These are phyloP conservation scores for Micromys minutus DNA, from an alignment of 2,113 vertebrate genomes.

Conservation along the genomic window DNA sequence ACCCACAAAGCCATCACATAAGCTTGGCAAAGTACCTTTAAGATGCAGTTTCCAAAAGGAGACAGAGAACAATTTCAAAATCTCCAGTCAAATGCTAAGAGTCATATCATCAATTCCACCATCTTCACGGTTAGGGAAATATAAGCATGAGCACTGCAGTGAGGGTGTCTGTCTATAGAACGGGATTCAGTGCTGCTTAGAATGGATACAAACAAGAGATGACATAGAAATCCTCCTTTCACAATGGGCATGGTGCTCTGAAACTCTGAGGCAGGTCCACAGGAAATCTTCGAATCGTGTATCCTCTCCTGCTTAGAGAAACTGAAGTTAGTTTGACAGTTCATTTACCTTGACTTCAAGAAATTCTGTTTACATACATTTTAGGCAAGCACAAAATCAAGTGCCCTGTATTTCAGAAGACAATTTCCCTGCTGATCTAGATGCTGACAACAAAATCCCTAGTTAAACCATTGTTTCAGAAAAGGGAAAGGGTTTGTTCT, in stretches of 20 bases:
- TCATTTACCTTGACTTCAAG: neutral
- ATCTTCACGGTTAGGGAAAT: neutral
- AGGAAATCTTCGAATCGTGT: neutral
- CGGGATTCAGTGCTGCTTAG: neutral
- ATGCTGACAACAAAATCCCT: slow-evolving; percentile 1
- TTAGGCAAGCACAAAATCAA: slow-evolving; percentile 46
- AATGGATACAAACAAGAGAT: neutral
- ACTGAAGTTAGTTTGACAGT: neutral
- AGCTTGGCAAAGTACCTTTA: neutral
- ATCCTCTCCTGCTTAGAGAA: slow-evolving; percentile 46
- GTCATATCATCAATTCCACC: neutral
- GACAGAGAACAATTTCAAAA: slow-evolving; percentile 1
- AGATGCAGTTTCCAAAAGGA: neutral
- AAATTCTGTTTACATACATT: slow-evolving; percentile 43
- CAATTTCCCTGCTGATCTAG: slow-evolving; percentile 3
- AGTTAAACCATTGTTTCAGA: neutral
- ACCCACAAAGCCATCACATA: neutral
- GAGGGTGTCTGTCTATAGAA: neutral
- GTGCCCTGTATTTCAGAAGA: neutral
- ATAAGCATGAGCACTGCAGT: neutral
- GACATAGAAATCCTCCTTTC: neutral
- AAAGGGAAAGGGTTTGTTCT: neutral
- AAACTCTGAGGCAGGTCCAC: slow-evolving; percentile 8
- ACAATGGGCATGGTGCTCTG: neutral
- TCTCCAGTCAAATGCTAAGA: neutral